Percentiles rank a stretch among this genome's conserved stretches.
These are phyloP conservation scores for Zhengitettix transpicula DNA, from an alignment of 2,888 invertebrate species.

Conservation along the genomic window DNA sequence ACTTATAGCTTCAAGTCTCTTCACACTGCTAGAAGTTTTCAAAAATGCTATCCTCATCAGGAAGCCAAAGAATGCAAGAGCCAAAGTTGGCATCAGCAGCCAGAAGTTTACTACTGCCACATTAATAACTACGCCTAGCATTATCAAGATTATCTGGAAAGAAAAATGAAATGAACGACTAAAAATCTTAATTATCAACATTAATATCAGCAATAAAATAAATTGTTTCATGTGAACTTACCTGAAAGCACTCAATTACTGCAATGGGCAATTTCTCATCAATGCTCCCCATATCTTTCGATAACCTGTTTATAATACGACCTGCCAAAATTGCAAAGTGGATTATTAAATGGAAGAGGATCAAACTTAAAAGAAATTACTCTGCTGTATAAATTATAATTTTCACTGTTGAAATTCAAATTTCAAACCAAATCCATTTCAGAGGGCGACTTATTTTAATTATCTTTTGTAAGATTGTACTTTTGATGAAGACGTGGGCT, in stretches of 20 bases:
- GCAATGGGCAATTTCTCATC: constrained; percentile 21
- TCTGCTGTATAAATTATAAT: no score
- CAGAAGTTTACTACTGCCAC: constrained; percentile 38
- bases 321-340: constrained; percentile 19
- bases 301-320: constrained; percentile 31
- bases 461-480: no score
- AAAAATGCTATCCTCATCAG: constrained; percentile 43
- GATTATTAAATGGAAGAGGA: no score
- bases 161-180: neutral
- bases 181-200: no score
- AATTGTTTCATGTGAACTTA: constrained; percentile 8
- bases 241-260: constrained; percentile 16
- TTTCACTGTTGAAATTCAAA: no score
- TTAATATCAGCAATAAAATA: neutral
- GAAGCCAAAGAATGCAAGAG: constrained; percentile 38
- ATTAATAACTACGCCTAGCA: constrained; percentile 22
- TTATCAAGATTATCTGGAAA: neutral
- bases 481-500: no score
- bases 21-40: constrained; percentile 54
- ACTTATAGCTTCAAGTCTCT: constrained; percentile 39
- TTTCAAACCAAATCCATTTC: no score
- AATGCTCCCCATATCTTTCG: constrained; percentile 31
- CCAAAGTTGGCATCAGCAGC: constrained; percentile 37
- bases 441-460: no score
- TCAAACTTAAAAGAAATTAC: no score